Base-by-base conservation (phyloP, 2,113 vertebrate genomes). In the Larimichthys crocea region DNA sequence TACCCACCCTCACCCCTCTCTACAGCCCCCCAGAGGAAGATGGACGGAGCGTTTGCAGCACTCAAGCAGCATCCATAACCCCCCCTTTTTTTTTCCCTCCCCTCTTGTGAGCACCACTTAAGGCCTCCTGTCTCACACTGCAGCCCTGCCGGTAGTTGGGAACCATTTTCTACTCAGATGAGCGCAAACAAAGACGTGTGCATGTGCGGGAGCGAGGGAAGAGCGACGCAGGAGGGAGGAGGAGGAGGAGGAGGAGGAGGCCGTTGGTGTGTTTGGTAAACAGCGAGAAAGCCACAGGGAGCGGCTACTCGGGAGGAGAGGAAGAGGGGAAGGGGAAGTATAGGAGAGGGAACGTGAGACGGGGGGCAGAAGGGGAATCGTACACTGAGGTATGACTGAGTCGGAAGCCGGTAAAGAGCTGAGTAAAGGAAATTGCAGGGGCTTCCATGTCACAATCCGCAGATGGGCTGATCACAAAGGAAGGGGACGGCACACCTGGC, bases 191-290 rank as follows among this genome's bases (percentile, higher is more conserved):
- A 94, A 94, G 91, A 86, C 74, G 3, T 84, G 35, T 40, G 85
- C 77, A 91, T 86, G 89, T 88, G 82, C 78, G 19, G 74, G 86
- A 81, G 61, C 2, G 31, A 87, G 78, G 50, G 77, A 73, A 57
- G 60, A 68, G 67, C 35, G 7, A 8, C 35, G 19, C 72, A 76
- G 70, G 26, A 67, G 50, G 74, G 75, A 56, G 69, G 35, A 83
- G 76, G 62, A 56, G 69, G 82, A 64, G 74, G 82, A 83, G 76
- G 62, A 68, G 69, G 74, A 81, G 70, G 79, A 84, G 86, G 74
- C 70, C 50, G 72, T 74, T 40, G 77, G 79, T 77, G 83, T 94
- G 91, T 95, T 95, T 94, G 89, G 91, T 94, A 95, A 95, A 93
- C 90, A 94, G 72, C 53, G 46, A 71, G 89, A 84, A 83, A 91